These are phyloP conservation scores for Peromyscus aztecus DNA, from an alignment of 2,797 vertebrate species.

Conservation along the genomic window DNA sequence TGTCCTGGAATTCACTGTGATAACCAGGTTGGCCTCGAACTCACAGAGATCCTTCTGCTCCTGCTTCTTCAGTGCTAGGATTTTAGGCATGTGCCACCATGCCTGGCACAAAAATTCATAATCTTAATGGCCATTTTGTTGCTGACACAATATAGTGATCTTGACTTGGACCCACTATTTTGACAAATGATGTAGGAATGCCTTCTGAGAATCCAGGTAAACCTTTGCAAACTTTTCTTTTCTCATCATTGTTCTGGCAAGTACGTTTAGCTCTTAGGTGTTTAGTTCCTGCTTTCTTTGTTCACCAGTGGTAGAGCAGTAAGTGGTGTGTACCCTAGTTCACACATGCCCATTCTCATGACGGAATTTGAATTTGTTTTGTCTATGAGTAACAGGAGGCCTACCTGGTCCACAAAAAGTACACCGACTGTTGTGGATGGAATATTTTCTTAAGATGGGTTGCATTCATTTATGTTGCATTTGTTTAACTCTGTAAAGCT, in stretches of 20 bases:
- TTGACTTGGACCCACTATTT: constrained; percentile 4
- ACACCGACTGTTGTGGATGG: no score
- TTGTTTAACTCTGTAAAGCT: no score
- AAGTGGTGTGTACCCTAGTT: not conserved
- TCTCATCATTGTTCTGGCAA: not conserved
- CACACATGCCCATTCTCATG: not conserved
- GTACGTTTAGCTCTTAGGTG: not conserved
- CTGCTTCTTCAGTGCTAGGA: not conserved
- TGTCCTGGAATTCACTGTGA: not conserved
- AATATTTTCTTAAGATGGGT: no score
- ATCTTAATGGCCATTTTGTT: not conserved
- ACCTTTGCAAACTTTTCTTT: not conserved
- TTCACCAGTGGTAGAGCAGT: not conserved
- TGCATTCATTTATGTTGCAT: no score
- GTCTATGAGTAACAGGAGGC: not conserved
- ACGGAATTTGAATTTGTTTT: constrained; percentile 62
- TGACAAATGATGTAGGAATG: not conserved
- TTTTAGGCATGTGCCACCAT: not conserved
- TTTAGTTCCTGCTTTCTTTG: not conserved
- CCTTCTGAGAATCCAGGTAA: not conserved
- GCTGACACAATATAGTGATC: not conserved
- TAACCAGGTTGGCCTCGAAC: not conserved
- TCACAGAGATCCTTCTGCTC: not conserved
- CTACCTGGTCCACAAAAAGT: not conserved
- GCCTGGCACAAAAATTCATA: not conserved